Evolutionary conservation across 2,888 invertebrate genomes (phyloP).

Genomic region (Temnothorax ravouxi): DNA sequence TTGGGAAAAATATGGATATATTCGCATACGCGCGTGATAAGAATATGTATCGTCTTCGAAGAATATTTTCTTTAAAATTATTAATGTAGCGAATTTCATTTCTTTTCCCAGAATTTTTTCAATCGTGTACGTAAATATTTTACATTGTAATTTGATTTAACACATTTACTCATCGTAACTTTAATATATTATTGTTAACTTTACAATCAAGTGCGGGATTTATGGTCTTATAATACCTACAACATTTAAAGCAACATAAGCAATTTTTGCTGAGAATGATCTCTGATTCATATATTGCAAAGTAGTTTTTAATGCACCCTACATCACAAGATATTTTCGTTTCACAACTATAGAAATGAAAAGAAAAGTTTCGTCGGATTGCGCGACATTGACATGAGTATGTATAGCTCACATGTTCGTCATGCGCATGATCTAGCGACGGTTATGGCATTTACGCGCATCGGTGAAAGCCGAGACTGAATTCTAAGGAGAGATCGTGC

Average conservation of each 20-base stretch:
- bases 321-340: not conserved
- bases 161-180: not conserved
- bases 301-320: not conserved
- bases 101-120: not conserved
- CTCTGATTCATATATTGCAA: not conserved
- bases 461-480: conserved; percentile 70
- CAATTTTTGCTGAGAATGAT: not conserved
- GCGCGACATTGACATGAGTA: conserved; percentile 15
- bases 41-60: conserved; percentile 11
- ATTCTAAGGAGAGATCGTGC: conserved; percentile 67
- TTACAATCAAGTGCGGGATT: not conserved
- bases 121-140: not conserved
- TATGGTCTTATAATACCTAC: not conserved
- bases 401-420: conserved; percentile 34
- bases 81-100: not conserved
- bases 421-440: conserved; percentile 43
- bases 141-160: conserved; percentile 4
- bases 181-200: not conserved
- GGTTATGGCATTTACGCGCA: conserved; percentile 66
- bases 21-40: conserved; percentile 9
- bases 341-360: not conserved
- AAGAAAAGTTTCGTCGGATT: not conserved
- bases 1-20: conserved; percentile 16
- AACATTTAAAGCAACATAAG: not conserved
- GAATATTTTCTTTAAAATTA: conserved; percentile 6